Conservation (phyloP, 1,140 invertebrate genomes). For the Microplitis mediator region DNA sequence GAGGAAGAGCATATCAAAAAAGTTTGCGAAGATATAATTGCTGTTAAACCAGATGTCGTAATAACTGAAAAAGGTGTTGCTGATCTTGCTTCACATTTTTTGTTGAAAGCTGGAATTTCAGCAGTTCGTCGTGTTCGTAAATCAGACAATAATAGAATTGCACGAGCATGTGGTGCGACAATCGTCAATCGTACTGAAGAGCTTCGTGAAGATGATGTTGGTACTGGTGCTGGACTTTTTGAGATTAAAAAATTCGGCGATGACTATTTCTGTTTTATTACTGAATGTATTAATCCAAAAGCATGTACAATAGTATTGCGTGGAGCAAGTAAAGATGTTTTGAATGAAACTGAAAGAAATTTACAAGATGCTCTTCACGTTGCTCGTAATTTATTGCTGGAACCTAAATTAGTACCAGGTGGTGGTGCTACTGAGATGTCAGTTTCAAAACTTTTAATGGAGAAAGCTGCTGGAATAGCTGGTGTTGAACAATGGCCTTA, state of each 20-base stretch:
- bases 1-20: constrained; percentile 96
- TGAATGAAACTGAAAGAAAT: constrained; percentile 98
- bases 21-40: constrained; percentile 93
- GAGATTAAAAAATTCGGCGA: constrained; percentile 95
- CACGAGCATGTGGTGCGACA: constrained; percentile 94
- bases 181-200: constrained; percentile 97
- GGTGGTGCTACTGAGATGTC: constrained; percentile 97
- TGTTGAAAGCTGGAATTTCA: constrained; percentile 91
- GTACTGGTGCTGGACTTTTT: constrained; percentile 92
- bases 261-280: constrained; percentile 96
- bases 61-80: constrained; percentile 99
- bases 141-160: constrained; percentile 96
- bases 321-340: constrained; percentile 96
- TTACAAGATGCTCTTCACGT: constrained; percentile 98
- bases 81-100: constrained; percentile 86
- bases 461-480: constrained; percentile 68
- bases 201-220: constrained; percentile 93
- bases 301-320: constrained; percentile 96
- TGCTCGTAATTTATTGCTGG: constrained; percentile 89
- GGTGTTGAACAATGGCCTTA: constrained; percentile 91
- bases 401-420: constrained; percentile 79
- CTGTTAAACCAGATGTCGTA: constrained; percentile 93
- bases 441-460: constrained; percentile 73
- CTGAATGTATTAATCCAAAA: constrained; percentile 96
- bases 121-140: constrained; percentile 92